Conservation (phyloP, 2,888 invertebrate genomes). For the Eupithecia dodoneata region DNA sequence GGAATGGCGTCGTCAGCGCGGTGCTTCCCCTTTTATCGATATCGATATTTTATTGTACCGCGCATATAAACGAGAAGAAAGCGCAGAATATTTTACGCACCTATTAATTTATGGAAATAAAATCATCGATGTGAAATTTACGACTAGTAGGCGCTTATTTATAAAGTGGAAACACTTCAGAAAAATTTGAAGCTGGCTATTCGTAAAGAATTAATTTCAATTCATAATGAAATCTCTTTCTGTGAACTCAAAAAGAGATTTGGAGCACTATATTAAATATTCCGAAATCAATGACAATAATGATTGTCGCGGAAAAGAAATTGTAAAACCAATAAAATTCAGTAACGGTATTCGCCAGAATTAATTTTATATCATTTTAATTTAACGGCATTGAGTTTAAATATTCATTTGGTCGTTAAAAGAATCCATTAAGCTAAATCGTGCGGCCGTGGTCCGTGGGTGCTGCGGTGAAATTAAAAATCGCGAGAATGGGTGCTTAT, state of each 20-base stretch:
- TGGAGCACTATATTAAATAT: slow-evolving; percentile 45
- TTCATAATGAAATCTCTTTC: slow-evolving; percentile 36
- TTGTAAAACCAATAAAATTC: slow-evolving; percentile 54
- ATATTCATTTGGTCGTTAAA: slow-evolving; percentile 75
- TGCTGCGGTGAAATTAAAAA: slow-evolving; percentile 60
- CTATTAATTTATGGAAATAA: slow-evolving; percentile 30
- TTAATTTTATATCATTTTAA: slow-evolving; percentile 73
- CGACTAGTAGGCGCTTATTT: slow-evolving; percentile 26
- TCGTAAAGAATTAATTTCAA: slow-evolving; percentile 38
- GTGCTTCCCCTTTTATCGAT: slow-evolving; percentile 27
- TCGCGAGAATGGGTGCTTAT: slow-evolving; percentile 49
- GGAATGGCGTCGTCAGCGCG: slow-evolving; percentile 11
- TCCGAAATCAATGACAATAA: slow-evolving; percentile 51
- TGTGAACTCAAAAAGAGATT: slow-evolving; percentile 38
- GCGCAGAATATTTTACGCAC: slow-evolving; percentile 19
- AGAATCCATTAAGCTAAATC: slow-evolving; percentile 72
- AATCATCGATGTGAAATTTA: slow-evolving; percentile 27
- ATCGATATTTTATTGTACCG: slow-evolving; percentile 26
- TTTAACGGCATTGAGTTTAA: slow-evolving; percentile 66
- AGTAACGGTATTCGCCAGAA: slow-evolving; percentile 49
- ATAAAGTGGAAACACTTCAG: slow-evolving; percentile 23
- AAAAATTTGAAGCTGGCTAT: slow-evolving; percentile 15
- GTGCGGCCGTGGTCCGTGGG: slow-evolving; percentile 50
- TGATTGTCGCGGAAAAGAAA: slow-evolving; percentile 50
- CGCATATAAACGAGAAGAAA: slow-evolving; percentile 16